Conservation (phyloP, 2,797 vertebrate species). For the Mastacembelus armatus region DNA sequence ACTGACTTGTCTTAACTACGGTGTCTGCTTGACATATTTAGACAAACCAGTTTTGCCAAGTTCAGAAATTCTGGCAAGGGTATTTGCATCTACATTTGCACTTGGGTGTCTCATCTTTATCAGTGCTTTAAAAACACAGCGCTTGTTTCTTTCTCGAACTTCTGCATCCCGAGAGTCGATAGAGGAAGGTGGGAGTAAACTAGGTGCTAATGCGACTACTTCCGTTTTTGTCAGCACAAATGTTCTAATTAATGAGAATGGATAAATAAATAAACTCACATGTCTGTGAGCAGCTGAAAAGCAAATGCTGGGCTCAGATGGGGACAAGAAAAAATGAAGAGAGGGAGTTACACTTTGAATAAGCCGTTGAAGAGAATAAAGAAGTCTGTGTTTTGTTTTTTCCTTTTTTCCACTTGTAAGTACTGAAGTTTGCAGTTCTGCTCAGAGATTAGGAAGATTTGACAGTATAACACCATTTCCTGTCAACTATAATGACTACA, state of each 20-base stretch:
- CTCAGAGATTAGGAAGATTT: slow-evolving; percentile 27
- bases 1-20: slow-evolving; percentile 31
- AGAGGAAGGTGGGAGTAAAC: slow-evolving; percentile 75
- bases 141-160: slow-evolving; percentile 5
- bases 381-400: slow-evolving; percentile 30
- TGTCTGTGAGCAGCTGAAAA: slow-evolving; percentile 72
- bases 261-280: slow-evolving; percentile 78
- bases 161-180: slow-evolving; percentile 31
- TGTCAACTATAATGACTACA: background rate
- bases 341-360: slow-evolving; percentile 64
- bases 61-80: slow-evolving; percentile 49
- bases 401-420: slow-evolving; percentile 15
- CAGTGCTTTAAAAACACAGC: slow-evolving; percentile 15
- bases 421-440: slow-evolving; percentile 13
- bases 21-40: slow-evolving; percentile 34
- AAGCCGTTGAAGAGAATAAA: slow-evolving; percentile 51
- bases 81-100: slow-evolving; percentile 43
- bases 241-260: slow-evolving; percentile 78
- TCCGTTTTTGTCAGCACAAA: slow-evolving; percentile 76
- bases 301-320: slow-evolving; percentile 43
- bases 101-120: slow-evolving; percentile 50
- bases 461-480: slow-evolving; percentile 6
- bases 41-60: slow-evolving; percentile 27
- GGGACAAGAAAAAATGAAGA: slow-evolving; percentile 60
- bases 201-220: slow-evolving; percentile 78